Evolutionary conservation across 2,113 vertebrate species (phyloP), one percentile per base, ranked within the genome.

Genomic region (Reinhardtius hippoglossoides): DNA sequence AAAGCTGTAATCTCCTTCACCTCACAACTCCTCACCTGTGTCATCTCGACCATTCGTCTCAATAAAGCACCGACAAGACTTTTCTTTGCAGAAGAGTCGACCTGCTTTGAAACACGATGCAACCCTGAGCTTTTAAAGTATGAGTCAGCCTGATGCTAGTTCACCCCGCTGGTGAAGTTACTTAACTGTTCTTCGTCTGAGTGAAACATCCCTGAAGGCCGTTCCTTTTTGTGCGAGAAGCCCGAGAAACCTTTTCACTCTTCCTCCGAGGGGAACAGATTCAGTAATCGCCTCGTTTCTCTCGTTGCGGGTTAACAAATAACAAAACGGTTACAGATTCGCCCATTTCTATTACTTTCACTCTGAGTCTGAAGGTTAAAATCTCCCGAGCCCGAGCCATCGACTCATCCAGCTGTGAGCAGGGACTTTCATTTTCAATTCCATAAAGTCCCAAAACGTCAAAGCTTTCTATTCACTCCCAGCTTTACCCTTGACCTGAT

Each of bases 401-500:
- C 40, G 5, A 73, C 40, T 42, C n/a, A 72, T 78, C 52, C 71
- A 0, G 46, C 71, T 4, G 70, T 26, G 71, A 74, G 63, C 73
- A 1, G 21, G 62, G 48, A 40, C 78, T 87, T 68, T 70, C 79
- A 74, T 84, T 86, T 84, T 81, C 66, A 81, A 87, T 83, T 86
- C 78, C 78, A 74, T 56, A 67, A 78, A 82, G 68, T 83, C 83
- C 74, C 73, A 59, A 80, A 85, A 75, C 42, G 59, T 88, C 50
- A 42, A 42, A 10, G 40, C 40, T 13, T 89, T 86, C 83, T 62
- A 81, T 90, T 89, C 80, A 75, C 65, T 87, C 85, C 86, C 63
- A 50, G 35, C 70, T 72, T 80, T 88, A 85, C 88, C 86, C 88
- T 91, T 87, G 91, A 81, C 81, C 89, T 80, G 86, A 76, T 92